phyloP scores from a whole-genome alignment of 2,888 invertebrate genomes.

The Hydropsyche betteni region DNA sequence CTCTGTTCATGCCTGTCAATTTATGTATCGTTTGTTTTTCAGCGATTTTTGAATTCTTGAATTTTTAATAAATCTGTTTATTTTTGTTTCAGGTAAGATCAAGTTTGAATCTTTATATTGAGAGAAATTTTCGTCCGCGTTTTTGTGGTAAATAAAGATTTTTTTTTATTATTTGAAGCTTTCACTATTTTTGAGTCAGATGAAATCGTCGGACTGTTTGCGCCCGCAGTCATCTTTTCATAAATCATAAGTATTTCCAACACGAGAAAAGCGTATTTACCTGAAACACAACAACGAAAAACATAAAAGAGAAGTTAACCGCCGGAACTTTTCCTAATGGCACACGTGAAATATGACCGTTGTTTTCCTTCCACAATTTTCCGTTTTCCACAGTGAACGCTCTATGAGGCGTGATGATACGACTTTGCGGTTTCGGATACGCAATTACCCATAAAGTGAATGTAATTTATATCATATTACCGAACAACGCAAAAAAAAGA shows the following conservation, averaged over 20 bases:
- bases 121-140: too few relatives aligned
- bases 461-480: conserved; percentile 28
- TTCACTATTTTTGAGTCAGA: too few relatives aligned
- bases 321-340: conserved; percentile 13
- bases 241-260: too few relatives aligned
- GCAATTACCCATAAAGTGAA: conserved; percentile 28
- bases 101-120: too few relatives aligned
- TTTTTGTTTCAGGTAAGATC: conserved; percentile 12
- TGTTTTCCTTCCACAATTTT: conserved; percentile 18
- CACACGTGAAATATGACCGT: conserved; percentile 23
- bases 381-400: conserved; percentile 8
- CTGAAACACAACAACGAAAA: too few relatives aligned
- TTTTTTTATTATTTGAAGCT: too few relatives aligned
- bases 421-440: conserved; percentile 29
- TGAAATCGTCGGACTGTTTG: too few relatives aligned
- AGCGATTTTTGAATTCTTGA: background rate
- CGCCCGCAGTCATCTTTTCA: too few relatives aligned
- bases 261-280: too few relatives aligned
- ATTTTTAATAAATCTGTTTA: background rate
- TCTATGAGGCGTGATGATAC: conserved; percentile 32
- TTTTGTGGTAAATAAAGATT: too few relatives aligned
- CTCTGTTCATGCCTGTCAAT: too few relatives aligned
- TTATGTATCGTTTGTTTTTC: background rate
- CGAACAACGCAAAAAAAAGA: background rate
- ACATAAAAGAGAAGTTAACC: background rate